These are phyloP conservation scores for Oeneis ivallda DNA, from an alignment of 2,888 invertebrate genomes.

Conservation along the genomic window DNA sequence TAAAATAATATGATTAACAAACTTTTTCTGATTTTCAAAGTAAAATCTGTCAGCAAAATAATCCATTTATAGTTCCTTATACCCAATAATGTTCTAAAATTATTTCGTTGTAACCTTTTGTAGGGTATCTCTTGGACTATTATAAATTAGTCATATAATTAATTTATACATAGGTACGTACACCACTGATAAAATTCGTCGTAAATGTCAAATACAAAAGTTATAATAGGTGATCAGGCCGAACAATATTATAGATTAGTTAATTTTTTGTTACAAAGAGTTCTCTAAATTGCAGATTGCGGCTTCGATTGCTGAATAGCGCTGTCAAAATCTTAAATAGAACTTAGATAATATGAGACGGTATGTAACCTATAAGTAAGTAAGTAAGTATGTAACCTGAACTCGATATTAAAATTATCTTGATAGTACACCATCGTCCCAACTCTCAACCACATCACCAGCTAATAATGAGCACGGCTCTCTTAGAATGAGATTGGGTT, in stretches of 20 bases:
- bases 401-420: background rate
- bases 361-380: background rate
- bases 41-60: no score
- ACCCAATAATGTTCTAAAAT: no score
- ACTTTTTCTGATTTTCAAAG: no score
- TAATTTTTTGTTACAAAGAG: conserved; percentile 22
- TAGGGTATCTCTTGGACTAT: conserved; percentile 21
- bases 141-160: conserved; percentile 25
- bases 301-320: conserved; percentile 16
- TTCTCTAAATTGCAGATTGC: conserved; percentile 22
- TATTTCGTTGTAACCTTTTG: no score
- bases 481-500: no score
- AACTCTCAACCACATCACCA: no score
- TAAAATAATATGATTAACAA: no score
- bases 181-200: conserved; percentile 16
- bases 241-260: background rate
- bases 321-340: background rate
- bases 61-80: no score
- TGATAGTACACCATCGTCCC: no score
- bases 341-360: background rate
- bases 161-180: conserved; percentile 21
- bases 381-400: no score
- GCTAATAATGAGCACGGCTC: no score
- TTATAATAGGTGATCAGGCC: conserved; percentile 20
- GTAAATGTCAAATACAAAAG: conserved; percentile 28